These are phyloP conservation scores for Amblyornis subalaris DNA, from an alignment of 2,113 vertebrate genomes.

Conservation along the genomic window DNA sequence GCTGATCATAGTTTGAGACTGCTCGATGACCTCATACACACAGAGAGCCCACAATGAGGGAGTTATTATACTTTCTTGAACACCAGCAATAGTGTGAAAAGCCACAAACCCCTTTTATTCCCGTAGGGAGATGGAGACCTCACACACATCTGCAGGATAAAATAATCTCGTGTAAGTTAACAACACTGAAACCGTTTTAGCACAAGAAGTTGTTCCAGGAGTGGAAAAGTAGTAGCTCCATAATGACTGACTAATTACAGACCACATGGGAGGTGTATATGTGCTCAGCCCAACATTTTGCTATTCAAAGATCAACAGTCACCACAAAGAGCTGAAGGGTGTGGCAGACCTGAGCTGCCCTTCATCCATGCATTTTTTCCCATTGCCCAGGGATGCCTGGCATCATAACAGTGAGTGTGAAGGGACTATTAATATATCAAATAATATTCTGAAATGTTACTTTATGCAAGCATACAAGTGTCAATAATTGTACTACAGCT, in stretches of 20 bases:
- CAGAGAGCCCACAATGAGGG: background rate
- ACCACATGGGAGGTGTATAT: accelerated
- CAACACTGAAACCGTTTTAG: background rate
- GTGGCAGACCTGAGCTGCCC: background rate
- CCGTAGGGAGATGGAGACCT: background rate
- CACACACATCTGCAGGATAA: background rate
- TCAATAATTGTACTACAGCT: background rate
- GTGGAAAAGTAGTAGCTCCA: background rate
- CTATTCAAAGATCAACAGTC: background rate
- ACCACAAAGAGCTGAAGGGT: background rate
- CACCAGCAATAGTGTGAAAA: background rate
- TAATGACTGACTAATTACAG: background rate
- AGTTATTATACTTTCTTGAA: background rate
- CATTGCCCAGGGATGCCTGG: background rate
- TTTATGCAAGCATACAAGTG: background rate
- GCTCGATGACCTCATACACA: background rate
- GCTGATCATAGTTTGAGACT: background rate
- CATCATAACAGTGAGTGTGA: background rate
- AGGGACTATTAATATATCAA: background rate
- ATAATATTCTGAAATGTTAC: background rate
- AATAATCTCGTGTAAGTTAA: background rate
- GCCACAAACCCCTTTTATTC: background rate
- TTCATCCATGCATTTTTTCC: background rate
- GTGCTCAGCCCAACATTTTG: background rate
- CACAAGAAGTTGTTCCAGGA: background rate